Base-by-base conservation (phyloP, 2,797 vertebrate genomes). In the Psittacula derbiana region DNA sequence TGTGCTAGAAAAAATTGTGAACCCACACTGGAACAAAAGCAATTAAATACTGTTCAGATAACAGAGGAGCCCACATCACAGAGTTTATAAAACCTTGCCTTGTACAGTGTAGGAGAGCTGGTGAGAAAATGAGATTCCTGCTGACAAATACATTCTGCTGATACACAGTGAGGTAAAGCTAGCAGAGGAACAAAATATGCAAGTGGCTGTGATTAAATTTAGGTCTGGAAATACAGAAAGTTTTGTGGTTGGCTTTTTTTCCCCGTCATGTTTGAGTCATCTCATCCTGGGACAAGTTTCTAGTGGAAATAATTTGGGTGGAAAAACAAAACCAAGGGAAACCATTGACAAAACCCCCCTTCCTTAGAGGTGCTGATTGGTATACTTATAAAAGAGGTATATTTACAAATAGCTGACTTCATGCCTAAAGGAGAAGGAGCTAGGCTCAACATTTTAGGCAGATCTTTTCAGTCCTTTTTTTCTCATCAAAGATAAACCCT, bases 81-180 rank as follows among this genome's bases (percentile, higher is more conserved):
- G 52, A 80, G 4, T 86, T 91, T 91, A 40, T 88, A 65, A 82
- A 91, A 65, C 30, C 21, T 57, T 81, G 46, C 44, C 47, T 71
- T 67, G 10, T 60, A 6, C 24, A 92, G 17, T 62, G 36, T 44
- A 74, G 47, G 47, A 85, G 38, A 83, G 28, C 58, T 10, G 7
- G 61, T 46, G 58, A 62, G 70, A 83, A 94, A 86, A 92, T 64
- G 60, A 90, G 75, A 67, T 86, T 92, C 85, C 72, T 83, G 27
- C 52, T 90, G 82, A 65, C 87, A 91, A 93, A 71, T 88, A 36
- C 19, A 53, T 75, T 50, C 53, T 90, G 58, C 85, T 90, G 73
- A n/a, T 79, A 76, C 53, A 66, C 61, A 62, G 16, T 58, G n/a
- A 81, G 28, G 41, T 86, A 94, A 78, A 92, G 24, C 57, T 75